A percentile compares a stretch with the other conserved stretches of the same genome.
Conservation (phyloP, 2,888 invertebrate species). For the Dicranocentrus wangi region DNA sequence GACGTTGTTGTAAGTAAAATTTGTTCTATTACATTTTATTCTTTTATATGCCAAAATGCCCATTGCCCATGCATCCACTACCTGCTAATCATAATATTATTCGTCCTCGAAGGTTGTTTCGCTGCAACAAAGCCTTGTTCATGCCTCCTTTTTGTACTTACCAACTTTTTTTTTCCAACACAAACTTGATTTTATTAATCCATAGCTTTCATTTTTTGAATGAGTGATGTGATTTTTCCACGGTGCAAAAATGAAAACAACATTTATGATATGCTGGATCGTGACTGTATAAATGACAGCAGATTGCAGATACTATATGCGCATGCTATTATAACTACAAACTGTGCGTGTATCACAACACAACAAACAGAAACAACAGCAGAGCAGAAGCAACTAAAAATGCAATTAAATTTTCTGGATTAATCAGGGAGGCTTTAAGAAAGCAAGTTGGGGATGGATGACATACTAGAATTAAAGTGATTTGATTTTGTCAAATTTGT, state of each 20-base stretch:
- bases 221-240: not conserved
- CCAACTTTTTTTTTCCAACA: not conserved
- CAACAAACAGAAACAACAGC: no score
- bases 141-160: not conserved
- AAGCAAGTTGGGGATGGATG: no score
- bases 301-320: no score
- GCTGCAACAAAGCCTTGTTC: not conserved
- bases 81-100: constrained; percentile 20
- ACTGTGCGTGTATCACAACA: no score
- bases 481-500: no score
- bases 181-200: not conserved
- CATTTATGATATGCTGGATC: not conserved
- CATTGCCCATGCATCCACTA: constrained; percentile 11
- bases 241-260: not conserved
- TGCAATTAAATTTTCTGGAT: no score
- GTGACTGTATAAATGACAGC: no score
- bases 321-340: no score
- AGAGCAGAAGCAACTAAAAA: no score
- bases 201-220: not conserved
- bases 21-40: not conserved
- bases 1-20: constrained; percentile 33
- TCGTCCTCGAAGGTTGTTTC: constrained; percentile 61
- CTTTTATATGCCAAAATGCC: not conserved
- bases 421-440: no score
- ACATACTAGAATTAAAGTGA: no score